Evolutionary conservation across 2,888 invertebrate genomes (phyloP).

Genomic region (Lepidocyrtinus sp.): DNA sequence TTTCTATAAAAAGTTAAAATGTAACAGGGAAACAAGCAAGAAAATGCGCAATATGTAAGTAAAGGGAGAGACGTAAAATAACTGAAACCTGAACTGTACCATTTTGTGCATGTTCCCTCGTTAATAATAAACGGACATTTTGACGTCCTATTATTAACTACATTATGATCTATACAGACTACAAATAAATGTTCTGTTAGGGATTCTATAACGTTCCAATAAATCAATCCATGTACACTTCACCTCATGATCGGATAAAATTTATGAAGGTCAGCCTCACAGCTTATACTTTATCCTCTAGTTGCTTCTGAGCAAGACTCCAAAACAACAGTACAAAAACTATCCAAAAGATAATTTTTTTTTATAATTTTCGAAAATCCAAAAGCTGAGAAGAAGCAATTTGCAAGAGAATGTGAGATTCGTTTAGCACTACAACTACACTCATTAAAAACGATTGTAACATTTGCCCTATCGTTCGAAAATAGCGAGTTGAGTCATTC

Average conservation of each 20-base stretch:
- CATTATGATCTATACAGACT: slow-evolving; percentile 25
- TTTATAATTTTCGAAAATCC: too few species aligned
- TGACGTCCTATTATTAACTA: slow-evolving; percentile 11
- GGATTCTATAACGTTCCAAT: slow-evolving; percentile 38
- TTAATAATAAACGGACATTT: slow-evolving; percentile 15
- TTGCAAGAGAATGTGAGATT: too few species aligned
- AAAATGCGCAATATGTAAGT: slow-evolving; percentile 12
- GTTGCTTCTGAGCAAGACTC: too few species aligned
- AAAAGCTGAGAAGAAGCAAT: too few species aligned
- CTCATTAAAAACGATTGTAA: too few species aligned
- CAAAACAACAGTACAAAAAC: too few species aligned
- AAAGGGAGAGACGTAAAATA: slow-evolving; percentile 10
- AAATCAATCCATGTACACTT: slow-evolving; percentile 41
- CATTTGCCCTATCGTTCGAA: too few species aligned
- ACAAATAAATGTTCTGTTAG: neutral
- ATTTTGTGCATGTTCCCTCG: slow-evolving; percentile 2
- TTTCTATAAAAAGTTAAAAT: slow-evolving; percentile 14
- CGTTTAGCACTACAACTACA: too few species aligned
- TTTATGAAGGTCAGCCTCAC: slow-evolving; percentile 39
- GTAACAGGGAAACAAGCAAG: neutral
- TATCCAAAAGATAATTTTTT: too few species aligned
- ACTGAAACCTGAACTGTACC: slow-evolving; percentile 16
- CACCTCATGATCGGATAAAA: slow-evolving; percentile 33
- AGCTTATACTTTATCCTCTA: too few species aligned
- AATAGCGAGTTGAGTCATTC: too few species aligned